phyloP scores from a whole-genome alignment of 2,888 invertebrate genomes.

The Buathra laborator region DNA sequence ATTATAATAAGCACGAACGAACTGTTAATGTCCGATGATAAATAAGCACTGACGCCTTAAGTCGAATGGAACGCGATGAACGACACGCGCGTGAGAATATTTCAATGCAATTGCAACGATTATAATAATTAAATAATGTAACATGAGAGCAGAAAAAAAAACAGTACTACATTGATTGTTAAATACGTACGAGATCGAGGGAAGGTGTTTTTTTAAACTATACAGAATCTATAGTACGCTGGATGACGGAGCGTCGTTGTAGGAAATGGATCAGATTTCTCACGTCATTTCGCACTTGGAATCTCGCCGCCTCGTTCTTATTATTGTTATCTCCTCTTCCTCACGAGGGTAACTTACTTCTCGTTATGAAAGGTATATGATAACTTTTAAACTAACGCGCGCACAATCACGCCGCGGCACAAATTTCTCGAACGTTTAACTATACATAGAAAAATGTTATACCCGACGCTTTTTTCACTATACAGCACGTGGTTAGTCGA shows the following conservation, averaged over 20 bases:
- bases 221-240: background rate
- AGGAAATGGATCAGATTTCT: constrained; percentile 3
- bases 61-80: background rate
- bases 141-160: background rate
- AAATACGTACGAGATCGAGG: background rate
- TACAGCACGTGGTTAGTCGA: background rate
- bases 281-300: background rate
- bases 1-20: background rate
- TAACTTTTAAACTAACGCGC: background rate
- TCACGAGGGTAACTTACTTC: background rate
- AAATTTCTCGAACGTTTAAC: background rate
- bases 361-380: background rate
- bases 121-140: background rate
- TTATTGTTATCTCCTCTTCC: background rate
- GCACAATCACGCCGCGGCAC: background rate
- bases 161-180: background rate
- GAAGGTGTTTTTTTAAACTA: background rate
- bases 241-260: background rate
- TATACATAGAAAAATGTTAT: background rate
- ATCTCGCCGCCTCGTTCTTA: background rate
- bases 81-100: constrained; percentile 14
- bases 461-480: background rate
- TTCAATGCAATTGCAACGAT: background rate
- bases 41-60: background rate
- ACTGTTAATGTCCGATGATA: background rate